These are phyloP conservation scores for Phytoseiulus persimilis DNA, from an alignment of 2,888 invertebrate genomes.

Conservation along the genomic window DNA sequence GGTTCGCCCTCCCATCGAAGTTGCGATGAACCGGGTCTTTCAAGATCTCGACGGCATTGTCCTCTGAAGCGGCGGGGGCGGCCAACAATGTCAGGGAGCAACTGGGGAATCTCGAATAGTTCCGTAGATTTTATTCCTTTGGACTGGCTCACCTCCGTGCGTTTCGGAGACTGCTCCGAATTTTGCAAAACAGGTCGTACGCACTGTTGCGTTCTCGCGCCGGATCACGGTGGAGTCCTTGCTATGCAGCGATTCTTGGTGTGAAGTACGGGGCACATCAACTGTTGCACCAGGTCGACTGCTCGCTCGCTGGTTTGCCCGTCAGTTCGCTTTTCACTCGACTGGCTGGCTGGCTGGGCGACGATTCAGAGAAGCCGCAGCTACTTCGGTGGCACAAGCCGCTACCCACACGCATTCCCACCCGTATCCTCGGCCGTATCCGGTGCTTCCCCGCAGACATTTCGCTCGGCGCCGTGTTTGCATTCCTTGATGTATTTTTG, in stretches of 20 bases:
- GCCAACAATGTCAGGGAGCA: no score
- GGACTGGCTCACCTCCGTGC: background rate
- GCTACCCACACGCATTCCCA: background rate
- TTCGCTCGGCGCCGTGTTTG: background rate
- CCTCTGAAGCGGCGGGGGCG: no score
- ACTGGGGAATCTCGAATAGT: no score
- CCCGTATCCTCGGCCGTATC: background rate
- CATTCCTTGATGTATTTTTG: background rate
- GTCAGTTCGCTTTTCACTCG: background rate
- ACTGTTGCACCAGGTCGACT: background rate
- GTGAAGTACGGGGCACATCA: background rate
- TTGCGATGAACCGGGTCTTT: no score
- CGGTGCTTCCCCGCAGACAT: background rate
- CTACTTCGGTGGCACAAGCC: background rate
- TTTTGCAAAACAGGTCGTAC: background rate
- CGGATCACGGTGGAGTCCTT: background rate
- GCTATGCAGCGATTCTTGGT: background rate
- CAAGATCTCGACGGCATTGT: no score
- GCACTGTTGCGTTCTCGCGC: background rate
- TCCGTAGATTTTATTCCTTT: no score
- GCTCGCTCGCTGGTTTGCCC: background rate
- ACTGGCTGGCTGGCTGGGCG: background rate
- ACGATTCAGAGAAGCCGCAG: background rate
- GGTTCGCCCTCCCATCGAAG: no score
- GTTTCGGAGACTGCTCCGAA: background rate